Conservation (phyloP, 2,113 vertebrate species). For the Marmota monax region DNA sequence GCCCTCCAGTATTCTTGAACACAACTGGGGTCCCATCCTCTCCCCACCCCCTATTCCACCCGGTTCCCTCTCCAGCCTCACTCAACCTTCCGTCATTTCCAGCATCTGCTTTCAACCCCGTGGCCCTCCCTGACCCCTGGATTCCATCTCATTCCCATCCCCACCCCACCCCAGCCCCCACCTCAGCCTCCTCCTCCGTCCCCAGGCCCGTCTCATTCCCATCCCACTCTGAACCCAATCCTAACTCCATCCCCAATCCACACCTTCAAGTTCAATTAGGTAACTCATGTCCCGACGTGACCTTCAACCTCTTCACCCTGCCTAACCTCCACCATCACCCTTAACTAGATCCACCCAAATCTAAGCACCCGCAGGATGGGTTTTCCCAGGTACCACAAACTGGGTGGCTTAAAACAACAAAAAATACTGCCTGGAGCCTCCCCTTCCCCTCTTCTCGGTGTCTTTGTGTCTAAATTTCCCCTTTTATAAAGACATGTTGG, state of each 20-base stretch:
- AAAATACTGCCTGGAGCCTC: neutral
- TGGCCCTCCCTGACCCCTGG: no score
- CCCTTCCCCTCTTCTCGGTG: neutral
- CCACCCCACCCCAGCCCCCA: neutral
- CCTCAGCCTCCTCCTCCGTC: neutral
- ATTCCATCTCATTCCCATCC: no score
- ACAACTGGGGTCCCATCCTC: neutral
- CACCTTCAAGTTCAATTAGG: neutral
- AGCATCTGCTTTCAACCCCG: neutral
- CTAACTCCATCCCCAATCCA: neutral
- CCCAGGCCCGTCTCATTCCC: neutral
- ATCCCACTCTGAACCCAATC: no score
- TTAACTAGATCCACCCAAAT: neutral
- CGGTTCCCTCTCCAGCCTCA: no score
- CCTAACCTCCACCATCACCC: neutral
- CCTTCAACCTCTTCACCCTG: neutral
- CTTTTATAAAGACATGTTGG: neutral
- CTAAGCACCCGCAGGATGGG: no score
- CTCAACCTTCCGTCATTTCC: neutral
- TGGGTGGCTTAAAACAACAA: neutral
- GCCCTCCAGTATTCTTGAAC: neutral
- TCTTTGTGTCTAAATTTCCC: neutral
- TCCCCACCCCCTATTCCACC: no score
- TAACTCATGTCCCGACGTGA: no score
- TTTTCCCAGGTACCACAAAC: rapidly evolving